These are phyloP conservation scores for Sycophaga agraensis DNA, from an alignment of 1,140 invertebrate species.

Conservation along the genomic window DNA sequence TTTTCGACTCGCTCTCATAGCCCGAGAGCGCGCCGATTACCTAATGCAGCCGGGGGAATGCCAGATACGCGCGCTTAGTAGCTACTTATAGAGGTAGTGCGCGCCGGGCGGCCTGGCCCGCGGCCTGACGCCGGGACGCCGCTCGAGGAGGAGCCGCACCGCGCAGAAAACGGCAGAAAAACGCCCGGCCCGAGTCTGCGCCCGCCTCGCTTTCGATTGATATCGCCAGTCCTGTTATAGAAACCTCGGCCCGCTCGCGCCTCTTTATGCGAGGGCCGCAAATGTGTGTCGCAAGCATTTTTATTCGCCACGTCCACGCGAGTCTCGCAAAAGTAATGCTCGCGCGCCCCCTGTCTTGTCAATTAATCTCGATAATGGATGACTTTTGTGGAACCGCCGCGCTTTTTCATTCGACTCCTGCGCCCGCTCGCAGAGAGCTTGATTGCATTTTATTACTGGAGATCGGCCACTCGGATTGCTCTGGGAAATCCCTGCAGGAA, in stretches of 20 bases:
- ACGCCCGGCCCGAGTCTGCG: slow-evolving; percentile 1
- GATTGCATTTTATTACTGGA: neutral
- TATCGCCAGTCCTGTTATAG: slow-evolving; percentile 13
- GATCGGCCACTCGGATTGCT: neutral
- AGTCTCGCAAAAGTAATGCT: slow-evolving; percentile 21
- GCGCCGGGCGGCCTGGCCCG: no score
- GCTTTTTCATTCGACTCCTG: neutral
- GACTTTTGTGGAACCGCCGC: neutral
- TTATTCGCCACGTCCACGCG: neutral
- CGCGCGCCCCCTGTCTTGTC: neutral
- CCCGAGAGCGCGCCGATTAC: neutral
- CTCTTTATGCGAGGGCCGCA: neutral
- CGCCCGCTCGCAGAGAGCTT: neutral
- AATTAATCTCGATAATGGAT: slow-evolving; percentile 15
- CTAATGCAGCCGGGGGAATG: neutral
- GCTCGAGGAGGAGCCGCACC: neutral
- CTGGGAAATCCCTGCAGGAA: neutral
- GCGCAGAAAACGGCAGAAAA: neutral
- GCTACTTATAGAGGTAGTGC: no score
- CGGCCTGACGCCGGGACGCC: neutral
- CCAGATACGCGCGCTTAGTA: neutral
- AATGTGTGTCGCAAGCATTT: slow-evolving; percentile 5
- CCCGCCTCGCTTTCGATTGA: no score
- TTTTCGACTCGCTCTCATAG: slow-evolving; percentile 1
- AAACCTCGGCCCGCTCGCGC: neutral